Evolutionary conservation across 2,113 vertebrate genomes (phyloP), one percentile per base, ranked within the genome.

Genomic region (Strix aluco): DNA sequence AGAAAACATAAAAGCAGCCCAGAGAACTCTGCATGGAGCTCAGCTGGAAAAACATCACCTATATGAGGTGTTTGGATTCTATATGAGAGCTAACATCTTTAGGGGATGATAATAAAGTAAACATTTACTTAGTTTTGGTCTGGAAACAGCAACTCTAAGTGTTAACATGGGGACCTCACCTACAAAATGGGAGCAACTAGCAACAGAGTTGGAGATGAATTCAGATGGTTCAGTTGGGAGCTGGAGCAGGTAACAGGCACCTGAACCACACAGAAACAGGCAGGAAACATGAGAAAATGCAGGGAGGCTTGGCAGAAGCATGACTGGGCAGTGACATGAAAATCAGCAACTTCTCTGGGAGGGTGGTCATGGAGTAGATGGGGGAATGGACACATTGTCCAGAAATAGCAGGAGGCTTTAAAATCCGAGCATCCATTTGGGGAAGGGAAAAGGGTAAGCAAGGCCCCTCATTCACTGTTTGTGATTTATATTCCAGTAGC

Each of bases 151-250:
- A 88, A 75, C 4, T 85, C 21, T n/a, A 34, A 81, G 15, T 27
- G 23, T 61, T 81, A 70, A 86, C 0, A 0, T 17, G 8, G 32
- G 49, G 10, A 74, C 13, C 84, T 23, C 6, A 71, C 13, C 38
- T 81, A 66, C 19, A 81, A 88, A 81, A 29, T 20, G 13, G 51
- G 21, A 94, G 21, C 12, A 75, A 86, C 3, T 17, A 82, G 49
- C 44, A 80, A 32, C 4, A 47, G 49, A 80, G 8, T 4, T 70
- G 19, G 40, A 63, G 32, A 71, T 77, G 3, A 83, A 73, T 65
- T 69, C 38, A 61, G 29, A 44, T 2, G 51, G 66, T 23, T 71
- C 0, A 0, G 21, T 1, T 23, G 38, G 55, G 25, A 82, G 59
- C 38, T 59, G 62, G 26, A 72, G 49, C 47, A 74, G 57, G 32